Evolutionary conservation across 2,797 vertebrate genomes (phyloP), one percentile per base, ranked within the genome.

Genomic region (Falco rusticolus): DNA sequence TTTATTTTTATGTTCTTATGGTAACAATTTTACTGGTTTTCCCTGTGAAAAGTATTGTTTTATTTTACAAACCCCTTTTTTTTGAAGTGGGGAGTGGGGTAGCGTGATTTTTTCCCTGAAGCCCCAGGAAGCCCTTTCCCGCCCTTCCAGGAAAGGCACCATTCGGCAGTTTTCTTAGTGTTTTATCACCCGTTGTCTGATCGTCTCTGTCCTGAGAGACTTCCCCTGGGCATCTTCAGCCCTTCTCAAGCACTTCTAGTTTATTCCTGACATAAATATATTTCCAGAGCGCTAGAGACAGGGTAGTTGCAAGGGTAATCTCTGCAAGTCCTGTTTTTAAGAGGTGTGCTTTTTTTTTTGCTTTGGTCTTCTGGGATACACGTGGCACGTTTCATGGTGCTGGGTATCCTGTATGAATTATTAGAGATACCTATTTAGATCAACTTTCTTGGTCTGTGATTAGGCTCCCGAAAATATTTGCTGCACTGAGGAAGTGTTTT

Each of bases 131-230:
- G 2, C 29, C 4, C 4, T 39, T 65, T 75, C 14, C n/a, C 0
- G 1, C n/a, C 9, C 6, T 75, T 28, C 3, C 2, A 13, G 20
- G 5, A 4, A 15, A 20, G 39, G 4, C 5, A 1, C 16, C 54
- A 2, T 1, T 22, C 3, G 0, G 6, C 8, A 1, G 0, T 16
- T 60, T 54, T 14, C 13, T 25, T 6, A 0, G 13, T 16, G 21
- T 13, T 65, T 22, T 37, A 1, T 26, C 13, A 2, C 11, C 45
- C 1, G 1, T 8, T 6, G 3, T 20, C 29, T 61, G 28, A 8
- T 4, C 6, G 10, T 57, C 9, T 4, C 10, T 37, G 37, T 33
- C 1, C 4, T 15, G 12, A 84, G 50, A 1, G 11, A 13, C 0
- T 2, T 25, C 33, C 4, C 2, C 0, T 37, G 6, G 54, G 18